Evolutionary conservation across 2,797 vertebrate species (phyloP), one percentile per base, ranked within the genome.

Genomic region (Zonotrichia albicollis): DNA sequence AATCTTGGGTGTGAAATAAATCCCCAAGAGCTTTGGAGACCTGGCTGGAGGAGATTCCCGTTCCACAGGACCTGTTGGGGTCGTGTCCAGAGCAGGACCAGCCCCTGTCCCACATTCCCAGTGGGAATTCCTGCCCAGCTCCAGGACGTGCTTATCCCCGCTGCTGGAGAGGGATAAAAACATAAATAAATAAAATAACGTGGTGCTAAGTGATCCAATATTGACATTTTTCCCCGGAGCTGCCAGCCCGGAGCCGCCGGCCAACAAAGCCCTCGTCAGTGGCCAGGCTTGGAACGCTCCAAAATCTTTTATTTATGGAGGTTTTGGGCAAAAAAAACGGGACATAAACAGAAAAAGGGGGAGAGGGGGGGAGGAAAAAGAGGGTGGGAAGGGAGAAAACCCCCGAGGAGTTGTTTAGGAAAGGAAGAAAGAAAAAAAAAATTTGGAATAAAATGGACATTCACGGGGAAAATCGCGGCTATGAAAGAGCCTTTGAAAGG

Each of bases 401-500:
- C 93, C 93, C 85, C 76, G 46, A 94, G 66, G 58, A 79, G 95
- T 38, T 93, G 83, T 94, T 93, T 94, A 87, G 88, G 75, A 84
- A 72, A 75, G 78, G 53, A 22, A 85, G 42, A 65, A 64, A 67
- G 14, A 2, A 54, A 46, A 14, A 14, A 42, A 53, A 68, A 32
- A 2, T 1, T 11, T 7, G 4, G 86, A 83, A 85, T 90, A n/a
- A 94, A 90, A 87, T 80, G 86, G n/a, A 90, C 91, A 87, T 93
- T 93, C 90, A 90, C 18, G 15, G 76, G 86, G 89, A 94, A 93
- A 95, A 95, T 68, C 87, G 46, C 6, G 1, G 89, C 81, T 93
- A 92, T 93, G 94, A 95, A 95, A 94, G 91, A 64, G 87, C 80
- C 89, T 80, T 93, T 93, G 68, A 90, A 83, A 83, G 30, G 54